phyloP scores from a whole-genome alignment of 1,140 invertebrate genomes.

The Drosophila azteca region DNA sequence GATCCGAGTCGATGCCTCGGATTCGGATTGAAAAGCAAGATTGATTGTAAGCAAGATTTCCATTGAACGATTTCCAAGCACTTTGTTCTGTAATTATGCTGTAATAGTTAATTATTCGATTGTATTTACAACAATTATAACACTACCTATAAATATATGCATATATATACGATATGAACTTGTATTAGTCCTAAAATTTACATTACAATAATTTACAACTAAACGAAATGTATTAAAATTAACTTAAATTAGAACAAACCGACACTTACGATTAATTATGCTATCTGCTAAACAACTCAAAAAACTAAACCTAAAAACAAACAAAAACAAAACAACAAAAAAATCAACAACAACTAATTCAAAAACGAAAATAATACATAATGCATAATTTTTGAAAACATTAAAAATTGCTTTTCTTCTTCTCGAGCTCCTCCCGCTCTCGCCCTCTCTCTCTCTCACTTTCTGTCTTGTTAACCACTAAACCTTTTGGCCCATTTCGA shows the following conservation, averaged over 20 bases:
- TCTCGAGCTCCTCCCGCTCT: not conserved
- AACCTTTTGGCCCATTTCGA: conserved; percentile 18
- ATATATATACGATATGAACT: conserved; percentile 50
- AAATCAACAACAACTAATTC: conserved; percentile 52
- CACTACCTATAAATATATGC: conserved; percentile 54
- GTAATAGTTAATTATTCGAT: conserved; percentile 75
- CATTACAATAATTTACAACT: conserved; percentile 75
- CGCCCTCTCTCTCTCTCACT: not conserved
- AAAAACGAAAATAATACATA: conserved; percentile 70
- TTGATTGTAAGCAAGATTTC: conserved; percentile 14
- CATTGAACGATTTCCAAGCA: conserved; percentile 44
- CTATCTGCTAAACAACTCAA: conserved; percentile 63
- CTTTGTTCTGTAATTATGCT: conserved; percentile 61
- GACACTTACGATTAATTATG: conserved; percentile 64
- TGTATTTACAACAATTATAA: conserved; percentile 74
- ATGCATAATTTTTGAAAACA: conserved; percentile 72
- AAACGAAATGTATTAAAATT: conserved; percentile 77
- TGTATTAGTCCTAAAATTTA: conserved; percentile 70
- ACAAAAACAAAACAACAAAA: conserved; percentile 34
- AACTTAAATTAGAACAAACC: conserved; percentile 65
- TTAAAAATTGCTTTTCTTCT: conserved; percentile 48
- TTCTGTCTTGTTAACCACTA: conserved; percentile 38
- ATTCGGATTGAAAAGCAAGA: conserved; percentile 1
- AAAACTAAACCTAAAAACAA: conserved; percentile 55
- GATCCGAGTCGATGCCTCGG: conserved; percentile 10